A percentile compares a stretch with the other conserved stretches of the same genome.
These are phyloP conservation scores for Scelioninae gen. 1 DNA, from an alignment of 2,888 invertebrate genomes.

Conservation along the genomic window DNA sequence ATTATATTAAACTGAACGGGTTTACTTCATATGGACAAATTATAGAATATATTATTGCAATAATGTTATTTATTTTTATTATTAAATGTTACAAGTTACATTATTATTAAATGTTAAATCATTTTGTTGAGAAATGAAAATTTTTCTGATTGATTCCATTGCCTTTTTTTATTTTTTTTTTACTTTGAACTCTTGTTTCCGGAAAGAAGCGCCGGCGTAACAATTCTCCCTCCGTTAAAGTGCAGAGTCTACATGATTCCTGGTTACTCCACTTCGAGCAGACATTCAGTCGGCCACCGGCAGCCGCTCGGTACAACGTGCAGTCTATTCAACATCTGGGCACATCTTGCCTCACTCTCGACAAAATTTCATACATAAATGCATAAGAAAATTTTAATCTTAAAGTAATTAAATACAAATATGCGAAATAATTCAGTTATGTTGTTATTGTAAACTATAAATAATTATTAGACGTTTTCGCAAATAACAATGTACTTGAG, in stretches of 20 bases:
- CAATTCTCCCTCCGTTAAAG: constrained; percentile 64
- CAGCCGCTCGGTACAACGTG: constrained; percentile 77
- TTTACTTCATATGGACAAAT: too few species aligned
- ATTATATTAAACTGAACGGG: too few species aligned
- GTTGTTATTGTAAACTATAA: background rate
- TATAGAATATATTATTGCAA: too few species aligned
- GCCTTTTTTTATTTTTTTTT: too few species aligned
- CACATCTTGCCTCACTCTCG: background rate
- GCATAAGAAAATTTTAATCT: background rate
- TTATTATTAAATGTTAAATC: too few species aligned
- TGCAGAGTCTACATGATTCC: constrained; percentile 63
- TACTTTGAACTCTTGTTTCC: too few species aligned
- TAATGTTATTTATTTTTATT: too few species aligned
- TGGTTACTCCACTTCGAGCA: constrained; percentile 74
- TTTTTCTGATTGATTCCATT: too few species aligned
- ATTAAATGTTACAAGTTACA: too few species aligned
- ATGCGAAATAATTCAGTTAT: background rate
- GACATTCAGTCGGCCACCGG: constrained; percentile 82
- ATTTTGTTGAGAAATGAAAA: too few species aligned
- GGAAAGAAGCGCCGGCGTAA: constrained; percentile 52
- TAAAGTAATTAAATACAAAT: constrained; percentile 5
- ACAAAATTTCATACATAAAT: constrained; percentile 15
- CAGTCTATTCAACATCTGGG: constrained; percentile 28
- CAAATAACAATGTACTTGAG: constrained; percentile 28
- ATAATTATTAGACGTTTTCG: background rate